These are phyloP conservation scores for Sycophila sp. DNA, from an alignment of 1,140 invertebrate species.

Conservation along the genomic window DNA sequence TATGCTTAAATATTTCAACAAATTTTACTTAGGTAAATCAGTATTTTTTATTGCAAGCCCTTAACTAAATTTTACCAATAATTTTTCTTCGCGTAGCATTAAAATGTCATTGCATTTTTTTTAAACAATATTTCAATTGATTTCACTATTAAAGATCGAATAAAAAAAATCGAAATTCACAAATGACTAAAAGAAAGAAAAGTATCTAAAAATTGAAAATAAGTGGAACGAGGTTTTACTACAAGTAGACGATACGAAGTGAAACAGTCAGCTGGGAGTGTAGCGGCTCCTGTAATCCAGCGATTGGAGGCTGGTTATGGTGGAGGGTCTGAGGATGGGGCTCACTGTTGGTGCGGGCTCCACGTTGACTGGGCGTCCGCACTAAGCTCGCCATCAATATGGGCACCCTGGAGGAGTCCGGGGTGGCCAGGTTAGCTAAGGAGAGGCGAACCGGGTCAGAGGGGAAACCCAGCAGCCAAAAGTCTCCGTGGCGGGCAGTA, in stretches of 20 bases:
- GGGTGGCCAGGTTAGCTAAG: slow-evolving; percentile 87
- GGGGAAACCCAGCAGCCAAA: slow-evolving; percentile 95
- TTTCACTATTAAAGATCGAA: not conserved
- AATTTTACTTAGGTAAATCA: too few relatives aligned
- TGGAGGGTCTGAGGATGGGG: slow-evolving; percentile 87
- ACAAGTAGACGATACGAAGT: slow-evolving; percentile 35
- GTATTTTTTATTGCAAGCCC: too few relatives aligned
- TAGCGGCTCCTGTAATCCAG: slow-evolving; percentile 94
- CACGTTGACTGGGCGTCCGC: slow-evolving; percentile 86
- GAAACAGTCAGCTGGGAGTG: slow-evolving; percentile 76
- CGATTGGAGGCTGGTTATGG: slow-evolving; percentile 86
- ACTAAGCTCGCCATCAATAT: slow-evolving; percentile 94
- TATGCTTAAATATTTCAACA: too few relatives aligned
- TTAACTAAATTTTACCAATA: too few relatives aligned
- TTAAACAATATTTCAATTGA: not conserved
- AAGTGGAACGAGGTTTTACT: not conserved
- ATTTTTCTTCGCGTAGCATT: too few relatives aligned
- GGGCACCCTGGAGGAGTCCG: slow-evolving; percentile 82
- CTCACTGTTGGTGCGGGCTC: slow-evolving; percentile 70
- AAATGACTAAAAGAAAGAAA: not conserved
- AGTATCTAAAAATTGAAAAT: not conserved
- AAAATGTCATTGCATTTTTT: too few relatives aligned
- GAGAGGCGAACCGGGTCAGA: slow-evolving; percentile 95
- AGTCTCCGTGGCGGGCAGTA: slow-evolving; percentile 95
- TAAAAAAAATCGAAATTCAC: not conserved